Percentiles rank a stretch among this genome's conserved stretches.
These are phyloP conservation scores for Oryzias dopingdopingensis DNA, from an alignment of 2,797 vertebrate genomes.

Conservation along the genomic window DNA sequence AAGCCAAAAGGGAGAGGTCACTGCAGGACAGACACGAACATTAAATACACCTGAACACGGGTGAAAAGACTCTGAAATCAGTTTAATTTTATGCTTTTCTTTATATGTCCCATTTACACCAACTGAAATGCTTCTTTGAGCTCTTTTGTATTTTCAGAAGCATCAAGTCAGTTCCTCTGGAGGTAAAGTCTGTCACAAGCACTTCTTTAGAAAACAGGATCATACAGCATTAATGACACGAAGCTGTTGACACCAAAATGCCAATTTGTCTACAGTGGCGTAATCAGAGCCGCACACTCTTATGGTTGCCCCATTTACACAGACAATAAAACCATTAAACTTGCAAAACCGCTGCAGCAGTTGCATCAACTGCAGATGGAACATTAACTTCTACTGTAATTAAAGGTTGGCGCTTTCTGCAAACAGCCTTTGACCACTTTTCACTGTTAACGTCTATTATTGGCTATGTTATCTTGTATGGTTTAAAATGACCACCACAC, in stretches of 20 bases:
- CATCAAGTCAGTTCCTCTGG: not conserved
- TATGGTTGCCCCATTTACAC: not conserved
- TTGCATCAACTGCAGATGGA: not conserved
- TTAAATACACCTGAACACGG: slow-evolving; percentile 14
- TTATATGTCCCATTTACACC: not conserved
- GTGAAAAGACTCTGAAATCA: not conserved
- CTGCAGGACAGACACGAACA: slow-evolving; percentile 30
- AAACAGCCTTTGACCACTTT: no score
- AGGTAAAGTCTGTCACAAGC: not conserved
- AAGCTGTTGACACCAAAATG: not conserved
- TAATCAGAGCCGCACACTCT: not conserved
- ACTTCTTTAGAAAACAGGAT: not conserved
- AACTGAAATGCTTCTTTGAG: slow-evolving; percentile 5
- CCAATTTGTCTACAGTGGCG: not conserved
- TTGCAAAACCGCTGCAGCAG: not conserved
- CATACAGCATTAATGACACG: not conserved
- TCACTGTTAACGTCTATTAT: no score
- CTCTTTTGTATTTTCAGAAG: not conserved
- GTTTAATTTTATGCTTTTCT: slow-evolving; percentile 6
- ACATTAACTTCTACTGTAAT: not conserved
- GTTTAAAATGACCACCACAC: no score
- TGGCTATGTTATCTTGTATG: no score
- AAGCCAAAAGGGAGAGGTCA: slow-evolving; percentile 38
- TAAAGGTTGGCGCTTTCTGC: not conserved
- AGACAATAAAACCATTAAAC: not conserved